Base-by-base conservation (phyloP, 2,888 invertebrate genomes). In the Hartigia nigra region DNA sequence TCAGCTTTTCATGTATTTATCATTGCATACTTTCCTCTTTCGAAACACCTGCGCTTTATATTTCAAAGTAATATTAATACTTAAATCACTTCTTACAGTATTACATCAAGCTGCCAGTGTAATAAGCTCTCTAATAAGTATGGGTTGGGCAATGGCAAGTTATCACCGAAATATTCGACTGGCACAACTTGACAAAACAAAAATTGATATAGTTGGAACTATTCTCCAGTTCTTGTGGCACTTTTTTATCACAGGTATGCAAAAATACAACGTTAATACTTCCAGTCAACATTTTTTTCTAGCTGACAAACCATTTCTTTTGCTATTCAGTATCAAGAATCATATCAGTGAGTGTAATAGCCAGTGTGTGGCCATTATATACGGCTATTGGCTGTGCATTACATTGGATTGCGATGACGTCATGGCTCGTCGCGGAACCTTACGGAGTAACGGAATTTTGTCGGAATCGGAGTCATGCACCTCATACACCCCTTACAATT, bases 111-210 rank as follows among this genome's bases (percentile, higher is more conserved):
- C 94, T 72, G 92, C 95, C 35, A 96, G 97, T 0, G 95, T 97
- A 79, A 92, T 93, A 4, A 96, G 96, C 39, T 97, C 97, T 0
- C 94, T 98, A 81, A 92, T 95, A n/a, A 97, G 97, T 82, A 95
- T 98, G 94, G 96, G 97, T 0, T 98, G 98, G 98, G 96, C 97
- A 77, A 94, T 98, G 92, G 96, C 96, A 0, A 95, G 96, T 12
- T 98, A 98, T 91, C 96, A 97, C 91, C 94, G 97, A 82, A 95
- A 96, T 31, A 94, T 97, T 77, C 94, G 98, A 77, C 95, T 96
- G 87, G 95, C 96, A 12, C 95, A 96, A 88, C 94, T 95, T 78
- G 95, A 97, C 88, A 96, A 97, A 89, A 93, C 94, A 82, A 96
- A 97, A 89, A 95, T 98, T 87, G 94, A 94, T 75, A 94, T 94